These are phyloP conservation scores for honey bee (Apis mellifera) DNA, from an alignment of 1,140 invertebrate genomes.

Conservation along the genomic window DNA sequence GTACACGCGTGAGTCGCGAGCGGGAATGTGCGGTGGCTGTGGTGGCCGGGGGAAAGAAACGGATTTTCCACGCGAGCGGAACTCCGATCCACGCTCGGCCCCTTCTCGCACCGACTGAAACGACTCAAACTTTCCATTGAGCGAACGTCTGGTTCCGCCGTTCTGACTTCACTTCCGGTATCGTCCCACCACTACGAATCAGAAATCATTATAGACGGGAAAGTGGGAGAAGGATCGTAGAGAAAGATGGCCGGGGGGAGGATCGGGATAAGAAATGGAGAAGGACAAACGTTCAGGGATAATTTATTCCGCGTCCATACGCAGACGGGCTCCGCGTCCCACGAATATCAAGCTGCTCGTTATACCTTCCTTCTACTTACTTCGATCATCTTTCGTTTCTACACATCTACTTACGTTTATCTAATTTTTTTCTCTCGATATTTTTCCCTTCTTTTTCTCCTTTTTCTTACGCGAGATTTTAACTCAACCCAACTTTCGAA, in stretches of 20 bases:
- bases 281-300: slow-evolving; percentile 49
- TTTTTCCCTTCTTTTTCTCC: no score
- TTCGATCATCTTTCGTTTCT: no score
- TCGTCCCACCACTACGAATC: slow-evolving; percentile 74
- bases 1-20: slow-evolving; percentile 56
- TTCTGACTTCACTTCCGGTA: slow-evolving; percentile 80
- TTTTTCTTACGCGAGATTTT: no score
- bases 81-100: slow-evolving; percentile 50
- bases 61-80: slow-evolving; percentile 57
- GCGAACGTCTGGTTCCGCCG: slow-evolving; percentile 80
- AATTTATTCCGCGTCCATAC: slow-evolving; percentile 76
- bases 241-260: neutral
- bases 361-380: neutral
- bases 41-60: slow-evolving; percentile 39
- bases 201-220: slow-evolving; percentile 59
- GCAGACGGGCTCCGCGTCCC: slow-evolving; percentile 65
- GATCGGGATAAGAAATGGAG: neutral
- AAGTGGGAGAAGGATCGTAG: slow-evolving; percentile 13
- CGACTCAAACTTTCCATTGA: slow-evolving; percentile 80
- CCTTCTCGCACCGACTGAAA: slow-evolving; percentile 73
- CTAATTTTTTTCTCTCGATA: no score
- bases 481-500: no score
- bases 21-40: slow-evolving; percentile 19
- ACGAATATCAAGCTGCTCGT: slow-evolving; percentile 63
- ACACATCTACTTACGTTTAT: no score